A percentile compares a stretch with the other conserved stretches of the same genome.
These are phyloP conservation scores for Siniperca scherzeri DNA, from an alignment of 2,797 vertebrate species.

Conservation along the genomic window DNA sequence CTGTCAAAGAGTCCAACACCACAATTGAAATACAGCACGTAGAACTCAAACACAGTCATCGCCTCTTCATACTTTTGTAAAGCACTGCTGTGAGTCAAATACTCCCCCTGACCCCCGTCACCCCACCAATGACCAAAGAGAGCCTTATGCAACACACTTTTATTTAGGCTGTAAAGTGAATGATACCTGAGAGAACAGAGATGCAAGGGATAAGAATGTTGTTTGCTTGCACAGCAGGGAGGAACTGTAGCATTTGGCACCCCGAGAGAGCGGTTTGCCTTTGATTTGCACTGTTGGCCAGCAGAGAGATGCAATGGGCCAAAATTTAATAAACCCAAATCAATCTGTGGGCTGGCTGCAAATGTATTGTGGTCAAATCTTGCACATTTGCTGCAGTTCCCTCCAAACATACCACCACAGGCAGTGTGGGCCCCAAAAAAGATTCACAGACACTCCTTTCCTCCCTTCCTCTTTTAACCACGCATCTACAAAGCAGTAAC, in stretches of 20 bases:
- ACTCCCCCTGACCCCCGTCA: constrained; percentile 5
- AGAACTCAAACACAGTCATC: neutral
- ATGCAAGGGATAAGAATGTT: constrained; percentile 35
- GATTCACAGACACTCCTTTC: constrained; percentile 18
- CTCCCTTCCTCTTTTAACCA: neutral
- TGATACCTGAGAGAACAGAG: constrained; percentile 50
- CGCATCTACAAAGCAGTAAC: neutral
- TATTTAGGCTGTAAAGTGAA: constrained; percentile 52
- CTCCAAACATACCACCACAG: constrained; percentile 39
- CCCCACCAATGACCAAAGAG: constrained; percentile 27
- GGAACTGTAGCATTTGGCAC: constrained; percentile 38
- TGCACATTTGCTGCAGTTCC: constrained; percentile 44
- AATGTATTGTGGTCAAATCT: constrained; percentile 51
- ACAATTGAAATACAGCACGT: neutral
- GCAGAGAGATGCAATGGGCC: constrained; percentile 44
- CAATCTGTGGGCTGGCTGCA: constrained; percentile 57
- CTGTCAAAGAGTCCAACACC: neutral
- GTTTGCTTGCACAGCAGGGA: constrained; percentile 58
- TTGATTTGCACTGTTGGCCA: constrained; percentile 65
- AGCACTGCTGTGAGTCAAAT: constrained; percentile 31
- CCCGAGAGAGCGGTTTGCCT: constrained; percentile 39
- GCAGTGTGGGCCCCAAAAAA: constrained; percentile 34
- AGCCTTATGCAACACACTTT: constrained; percentile 36
- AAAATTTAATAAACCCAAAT: constrained; percentile 68
- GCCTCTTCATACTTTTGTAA: constrained; percentile 14